phyloP scores from a whole-genome alignment of 1,140 invertebrate genomes.

The Hyles euphorbiae region DNA sequence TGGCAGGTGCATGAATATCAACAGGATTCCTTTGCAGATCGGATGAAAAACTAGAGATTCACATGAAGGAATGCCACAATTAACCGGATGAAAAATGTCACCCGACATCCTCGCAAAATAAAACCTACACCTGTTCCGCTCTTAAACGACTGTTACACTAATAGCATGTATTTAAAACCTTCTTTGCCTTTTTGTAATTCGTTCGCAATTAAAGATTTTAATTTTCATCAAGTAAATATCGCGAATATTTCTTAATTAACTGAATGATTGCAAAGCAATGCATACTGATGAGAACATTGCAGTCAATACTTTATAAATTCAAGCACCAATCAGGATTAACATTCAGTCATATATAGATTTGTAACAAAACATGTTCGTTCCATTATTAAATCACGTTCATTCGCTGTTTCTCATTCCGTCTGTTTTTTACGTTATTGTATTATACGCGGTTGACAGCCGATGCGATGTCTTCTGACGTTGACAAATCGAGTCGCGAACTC shows the following conservation, averaged over 20 bases:
- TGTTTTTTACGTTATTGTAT: slow-evolving; percentile 20
- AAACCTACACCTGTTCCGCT: slow-evolving; percentile 37
- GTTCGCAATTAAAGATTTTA: no score
- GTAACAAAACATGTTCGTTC: no score
- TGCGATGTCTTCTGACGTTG: slow-evolving; percentile 51
- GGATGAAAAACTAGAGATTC: slow-evolving; percentile 21
- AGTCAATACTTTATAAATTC: no score
- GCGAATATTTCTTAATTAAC: no score
- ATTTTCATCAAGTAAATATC: no score
- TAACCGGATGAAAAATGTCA: slow-evolving; percentile 65
- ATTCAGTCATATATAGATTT: no score
- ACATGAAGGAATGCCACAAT: slow-evolving; percentile 30
- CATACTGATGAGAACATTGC: no score
- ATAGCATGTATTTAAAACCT: slow-evolving; percentile 14
- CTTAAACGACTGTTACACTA: slow-evolving; percentile 9
- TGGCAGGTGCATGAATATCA: slow-evolving; percentile 45
- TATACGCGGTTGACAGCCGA: slow-evolving; percentile 40
- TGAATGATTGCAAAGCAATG: no score
- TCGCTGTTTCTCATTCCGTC: not conserved
- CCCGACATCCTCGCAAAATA: slow-evolving; percentile 46
- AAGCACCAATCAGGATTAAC: no score
- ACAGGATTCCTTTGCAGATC: slow-evolving; percentile 45
- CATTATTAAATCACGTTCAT: slow-evolving; percentile 1
- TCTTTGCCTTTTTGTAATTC: not conserved
- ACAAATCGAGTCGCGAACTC: slow-evolving; percentile 53